These are phyloP conservation scores for Heliconius charithonia DNA, from an alignment of 2,888 invertebrate genomes.

Conservation along the genomic window DNA sequence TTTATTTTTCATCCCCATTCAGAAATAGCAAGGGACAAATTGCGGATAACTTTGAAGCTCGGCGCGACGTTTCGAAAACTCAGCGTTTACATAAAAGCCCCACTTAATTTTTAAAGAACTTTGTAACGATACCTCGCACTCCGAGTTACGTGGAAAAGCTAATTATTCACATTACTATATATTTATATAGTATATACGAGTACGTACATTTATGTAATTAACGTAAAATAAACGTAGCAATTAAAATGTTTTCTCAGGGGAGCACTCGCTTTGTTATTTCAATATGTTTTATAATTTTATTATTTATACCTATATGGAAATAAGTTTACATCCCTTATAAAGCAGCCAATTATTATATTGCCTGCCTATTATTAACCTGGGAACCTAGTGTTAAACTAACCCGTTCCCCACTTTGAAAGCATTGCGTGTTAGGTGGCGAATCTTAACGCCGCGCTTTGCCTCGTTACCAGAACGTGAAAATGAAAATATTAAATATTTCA, in stretches of 20 bases:
- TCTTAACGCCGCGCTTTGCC: background rate
- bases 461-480: background rate
- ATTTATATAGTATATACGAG: background rate
- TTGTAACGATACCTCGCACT: conserved; percentile 26
- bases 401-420: background rate
- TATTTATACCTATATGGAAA: background rate
- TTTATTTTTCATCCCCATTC: conserved; percentile 21
- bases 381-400: background rate
- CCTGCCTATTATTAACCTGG: background rate
- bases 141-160: conserved; percentile 5
- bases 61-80: conserved; percentile 17
- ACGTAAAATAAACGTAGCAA: conserved; percentile 18
- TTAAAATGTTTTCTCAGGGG: conserved; percentile 22
- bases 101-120: conserved; percentile 25
- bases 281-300: background rate
- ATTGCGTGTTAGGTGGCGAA: background rate
- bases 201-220: conserved; percentile 18
- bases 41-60: conserved; percentile 24
- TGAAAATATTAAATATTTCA: too few relatives aligned
- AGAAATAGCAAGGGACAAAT: conserved; percentile 24
- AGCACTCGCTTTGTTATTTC: background rate
- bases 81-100: conserved; percentile 19
- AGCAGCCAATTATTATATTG: too few relatives aligned
- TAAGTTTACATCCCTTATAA: too few relatives aligned
- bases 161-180: conserved; percentile 12